Conservation (phyloP, 2,888 invertebrate genomes). For the Adelognathus sp. region DNA sequence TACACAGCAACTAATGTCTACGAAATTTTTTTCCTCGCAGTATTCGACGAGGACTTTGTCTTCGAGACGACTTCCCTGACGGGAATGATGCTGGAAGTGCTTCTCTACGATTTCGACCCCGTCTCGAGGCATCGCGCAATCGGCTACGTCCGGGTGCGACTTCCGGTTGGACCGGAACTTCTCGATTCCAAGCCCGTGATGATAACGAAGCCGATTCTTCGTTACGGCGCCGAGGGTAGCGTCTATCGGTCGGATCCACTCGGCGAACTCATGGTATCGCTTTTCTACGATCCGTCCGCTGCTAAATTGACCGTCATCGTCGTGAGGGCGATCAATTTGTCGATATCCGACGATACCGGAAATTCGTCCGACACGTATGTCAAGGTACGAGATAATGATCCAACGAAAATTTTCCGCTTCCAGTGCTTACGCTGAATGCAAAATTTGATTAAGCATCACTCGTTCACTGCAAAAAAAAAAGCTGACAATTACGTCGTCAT, state of each 20-base stretch:
- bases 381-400: slow-evolving; percentile 77
- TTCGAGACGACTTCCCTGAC: slow-evolving; percentile 85
- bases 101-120: slow-evolving; percentile 86
- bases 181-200: slow-evolving; percentile 82
- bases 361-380: slow-evolving; percentile 82
- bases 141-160: slow-evolving; percentile 84
- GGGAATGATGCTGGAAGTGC: slow-evolving; percentile 84
- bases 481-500: too few species aligned
- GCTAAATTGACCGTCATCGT: slow-evolving; percentile 84
- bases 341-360: slow-evolving; percentile 79
- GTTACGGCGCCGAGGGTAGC: slow-evolving; percentile 82
- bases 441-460: too few species aligned
- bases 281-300: slow-evolving; percentile 83
- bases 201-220: slow-evolving; percentile 83
- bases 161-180: slow-evolving; percentile 83
- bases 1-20: not conserved
- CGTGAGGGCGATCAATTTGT: slow-evolving; percentile 83
- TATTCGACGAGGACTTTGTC: slow-evolving; percentile 87
- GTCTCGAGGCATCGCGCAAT: slow-evolving; percentile 86
- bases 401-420: not conserved
- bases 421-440: too few species aligned
- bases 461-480: too few species aligned
- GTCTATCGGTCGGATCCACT: slow-evolving; percentile 81
- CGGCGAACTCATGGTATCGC: slow-evolving; percentile 84
- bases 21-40: too few species aligned